Base-by-base conservation (phyloP, 2,113 vertebrate species). In the Anhinga rufa region DNA sequence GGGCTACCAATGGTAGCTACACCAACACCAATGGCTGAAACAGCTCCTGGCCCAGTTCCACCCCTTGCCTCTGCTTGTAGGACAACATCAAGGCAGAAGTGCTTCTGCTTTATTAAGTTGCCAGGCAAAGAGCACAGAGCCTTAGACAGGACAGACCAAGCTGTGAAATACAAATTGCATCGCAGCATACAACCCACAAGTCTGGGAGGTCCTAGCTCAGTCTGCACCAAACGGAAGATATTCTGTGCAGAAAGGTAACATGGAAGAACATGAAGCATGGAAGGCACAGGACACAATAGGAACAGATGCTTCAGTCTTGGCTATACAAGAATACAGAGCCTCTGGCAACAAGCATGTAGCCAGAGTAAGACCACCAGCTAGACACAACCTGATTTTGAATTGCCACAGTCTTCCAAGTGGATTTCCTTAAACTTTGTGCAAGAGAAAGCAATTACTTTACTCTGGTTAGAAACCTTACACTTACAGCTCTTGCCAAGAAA, bases 141-240 rank as follows among this genome's bases (percentile, higher is more conserved):
- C 25, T 68, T 42, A 42, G 38, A 21, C 22, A 64, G 70, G 76
- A 54, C 48, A 57, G 18, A 52, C 28, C 7, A 20, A 72, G 17
- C 32, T 58, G 14, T 49, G 28, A 86, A 83, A 82, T 24, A 66
- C 19, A 69, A 74, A 83, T 48, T 72, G 34, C 36, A 16, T 57
- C 2, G 0, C 36, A 49, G 36, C 1, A 1, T n/a, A 31, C 28
- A 52, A 17, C 24, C 42, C n/a, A n/a, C 17, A 57, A 49, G n/a
- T 44, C 44, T 49, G 32, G 38, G 70, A 74, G 10, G 31, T 75
- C 58, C 28, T 68, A 29, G 32, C 36, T 40, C 17, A 14, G 21
- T 36, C 26, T 52, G 22, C 14, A n/a, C 10, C n/a, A 55, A 65
- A 48, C 18, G 32, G 24, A 62, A 52, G 51, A 40, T 58, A 61